Evolutionary conservation across 1,140 invertebrate genomes (phyloP).

Genomic region (Thalassaphorura encarpata): DNA sequence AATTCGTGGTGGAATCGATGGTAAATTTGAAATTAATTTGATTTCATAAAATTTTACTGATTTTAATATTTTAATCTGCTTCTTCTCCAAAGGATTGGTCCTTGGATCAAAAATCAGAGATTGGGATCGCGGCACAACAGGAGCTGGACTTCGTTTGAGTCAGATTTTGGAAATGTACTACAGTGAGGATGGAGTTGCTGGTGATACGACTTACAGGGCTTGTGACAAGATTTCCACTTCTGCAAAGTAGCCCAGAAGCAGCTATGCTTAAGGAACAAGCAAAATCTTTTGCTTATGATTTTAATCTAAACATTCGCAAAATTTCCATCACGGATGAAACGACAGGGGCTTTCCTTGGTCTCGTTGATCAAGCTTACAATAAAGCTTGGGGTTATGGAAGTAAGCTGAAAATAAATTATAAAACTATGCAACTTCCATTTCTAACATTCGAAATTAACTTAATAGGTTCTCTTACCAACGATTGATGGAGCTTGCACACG

Average conservation of each 20-base stretch:
- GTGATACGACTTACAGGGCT: conserved; percentile 17
- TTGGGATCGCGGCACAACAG: conserved; percentile 1
- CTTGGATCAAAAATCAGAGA: conserved; percentile 17
- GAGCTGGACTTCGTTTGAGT: conserved; percentile 10
- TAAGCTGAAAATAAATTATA: not conserved
- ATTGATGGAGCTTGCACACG: conserved; percentile 6
- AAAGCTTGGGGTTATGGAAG: conserved; percentile 9
- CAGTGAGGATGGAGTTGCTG: conserved; percentile 23
- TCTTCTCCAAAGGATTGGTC: too few relatives aligned
- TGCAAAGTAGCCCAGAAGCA: not conserved
- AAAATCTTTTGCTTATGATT: conserved; percentile 27
- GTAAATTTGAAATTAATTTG: conserved; percentile 10
- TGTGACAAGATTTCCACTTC: conserved; percentile 18
- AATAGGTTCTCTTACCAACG: not conserved
- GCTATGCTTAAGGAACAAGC: conserved; percentile 12
- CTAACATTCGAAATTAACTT: not conserved
- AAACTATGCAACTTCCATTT: not conserved
- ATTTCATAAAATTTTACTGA: not conserved
- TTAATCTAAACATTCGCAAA: conserved; percentile 7
- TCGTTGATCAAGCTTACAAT: conserved; percentile 13
- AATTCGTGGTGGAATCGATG: conserved; percentile 30
- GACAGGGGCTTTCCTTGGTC: not conserved
- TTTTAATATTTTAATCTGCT: too few relatives aligned
- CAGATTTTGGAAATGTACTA: conserved; percentile 27
- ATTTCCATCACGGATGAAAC: not conserved